Base-by-base conservation (phyloP, 2,113 vertebrate species). In the Rhea pennata region DNA sequence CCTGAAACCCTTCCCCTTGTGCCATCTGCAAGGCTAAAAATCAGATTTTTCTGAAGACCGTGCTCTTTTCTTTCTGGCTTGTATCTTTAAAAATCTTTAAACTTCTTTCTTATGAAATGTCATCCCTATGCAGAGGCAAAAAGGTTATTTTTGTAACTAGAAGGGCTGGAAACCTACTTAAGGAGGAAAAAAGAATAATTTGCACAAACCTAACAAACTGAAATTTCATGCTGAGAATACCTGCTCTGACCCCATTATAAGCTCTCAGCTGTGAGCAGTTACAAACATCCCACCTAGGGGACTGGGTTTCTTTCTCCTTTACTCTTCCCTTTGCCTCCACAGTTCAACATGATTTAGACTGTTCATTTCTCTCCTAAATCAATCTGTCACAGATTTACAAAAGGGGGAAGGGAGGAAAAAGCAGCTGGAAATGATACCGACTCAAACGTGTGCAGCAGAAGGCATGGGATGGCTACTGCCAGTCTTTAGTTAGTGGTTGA, bases 141-240 rank as follows among this genome's bases (percentile, higher is more conserved):
- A 83, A n/a, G 42, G 46, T 84, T 92, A 61, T 88, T 93, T 48
- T 77, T 91, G 39, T 84, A 92, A 85, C 65, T 66, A 31, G 46
- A 56, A 88, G 20, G 29, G 29, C 36, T 88, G 53, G 44, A 84
- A 93, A 90, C 84, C 89, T 94, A 62, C 53, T n/a, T 73, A 73
- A 84, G n/a, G 42, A 77, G 61, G 54, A 8, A 3, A 5, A 86
- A 64, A 56, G 31, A 33, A 2, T 20, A 6, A 44, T 15, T 44
- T 36, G 9, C 0, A 5, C 10, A 77, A 87, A 77, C n/a, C 69
- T 48, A 90, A 77, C 29, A 91, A 81, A 59, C n/a, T 71, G 33
- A n/a, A 1, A 76, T 54, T 91, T 92, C 92, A 10, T 77, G n/a
- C 80, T 83, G 50, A 71, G 82, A 87, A 77, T 92, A 73, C 82